These are phyloP conservation scores for Leptinotarsa peninsularis DNA, from an alignment of 2,888 invertebrate species.

Conservation along the genomic window DNA sequence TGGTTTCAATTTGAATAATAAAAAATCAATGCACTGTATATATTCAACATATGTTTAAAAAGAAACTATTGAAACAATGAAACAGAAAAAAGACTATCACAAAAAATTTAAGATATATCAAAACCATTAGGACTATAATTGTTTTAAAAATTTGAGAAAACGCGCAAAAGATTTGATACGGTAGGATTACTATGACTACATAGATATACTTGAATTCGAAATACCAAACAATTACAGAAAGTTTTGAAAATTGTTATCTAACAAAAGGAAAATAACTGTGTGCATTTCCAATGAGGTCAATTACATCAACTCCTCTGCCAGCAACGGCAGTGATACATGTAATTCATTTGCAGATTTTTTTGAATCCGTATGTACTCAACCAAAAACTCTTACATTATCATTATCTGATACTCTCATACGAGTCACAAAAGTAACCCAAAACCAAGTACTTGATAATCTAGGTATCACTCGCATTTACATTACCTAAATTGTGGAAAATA, in stretches of 20 bases:
- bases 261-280: conserved; percentile 9
- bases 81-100: not conserved
- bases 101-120: no score
- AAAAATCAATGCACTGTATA: conserved; percentile 1
- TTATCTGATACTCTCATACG: not conserved
- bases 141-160: no score
- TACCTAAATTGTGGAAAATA: not conserved
- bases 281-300: no score
- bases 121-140: no score
- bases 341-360: conserved; percentile 9
- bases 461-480: conserved; percentile 10
- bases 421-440: not conserved
- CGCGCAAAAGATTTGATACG: no score
- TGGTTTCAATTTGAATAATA: not conserved
- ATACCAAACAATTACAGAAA: conserved; percentile 7
- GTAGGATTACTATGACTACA: not conserved
- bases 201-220: not conserved
- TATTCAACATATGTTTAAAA: not conserved
- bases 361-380: conserved; percentile 17
- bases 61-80: not conserved
- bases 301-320: no score
- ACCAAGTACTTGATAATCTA: conserved; percentile 19
- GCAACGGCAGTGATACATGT: no score
- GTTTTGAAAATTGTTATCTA: conserved; percentile 1
- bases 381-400: not conserved